phyloP scores from a whole-genome alignment of 2,888 invertebrate species.

The Rhamphomyia laevipes region DNA sequence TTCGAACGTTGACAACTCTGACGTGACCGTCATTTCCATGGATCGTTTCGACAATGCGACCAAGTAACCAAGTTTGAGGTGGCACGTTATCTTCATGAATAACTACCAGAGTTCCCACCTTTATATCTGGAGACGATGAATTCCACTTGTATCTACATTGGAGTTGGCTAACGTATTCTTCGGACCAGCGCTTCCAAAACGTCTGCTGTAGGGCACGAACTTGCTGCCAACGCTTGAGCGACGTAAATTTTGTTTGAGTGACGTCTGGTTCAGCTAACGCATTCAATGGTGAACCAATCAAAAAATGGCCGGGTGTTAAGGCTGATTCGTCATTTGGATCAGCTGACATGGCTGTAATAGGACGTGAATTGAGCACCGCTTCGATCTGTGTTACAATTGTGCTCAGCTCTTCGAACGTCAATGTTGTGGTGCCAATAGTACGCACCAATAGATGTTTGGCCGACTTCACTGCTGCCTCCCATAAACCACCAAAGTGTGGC shows the following conservation, averaged over 20 bases:
- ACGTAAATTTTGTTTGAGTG: not conserved
- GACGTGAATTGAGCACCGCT: no score
- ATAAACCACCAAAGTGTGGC: no score
- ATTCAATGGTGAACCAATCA: not conserved
- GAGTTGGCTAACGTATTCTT: conserved; percentile 4
- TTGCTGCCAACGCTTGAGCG: conserved; percentile 6
- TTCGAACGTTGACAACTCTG: conserved; percentile 7
- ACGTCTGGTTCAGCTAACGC: conserved; percentile 1
- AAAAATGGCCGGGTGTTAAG: not conserved
- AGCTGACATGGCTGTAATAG: no score
- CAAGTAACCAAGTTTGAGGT: conserved; percentile 6
- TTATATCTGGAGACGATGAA: not conserved
- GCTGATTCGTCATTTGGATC: not conserved
- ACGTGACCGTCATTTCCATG: conserved; percentile 4
- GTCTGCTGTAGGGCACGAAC: conserved; percentile 3
- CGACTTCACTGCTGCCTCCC: no score
- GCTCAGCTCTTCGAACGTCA: no score
- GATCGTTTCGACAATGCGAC: conserved; percentile 4
- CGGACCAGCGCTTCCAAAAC: conserved; percentile 8
- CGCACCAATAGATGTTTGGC: no score
- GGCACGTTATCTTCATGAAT: conserved; percentile 9
- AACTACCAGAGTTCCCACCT: conserved; percentile 3
- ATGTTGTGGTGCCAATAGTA: no score
- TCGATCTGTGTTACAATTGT: no score
- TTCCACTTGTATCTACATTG: conserved; percentile 10